These are phyloP conservation scores for Danio albolineatus DNA, from an alignment of 2,797 vertebrate genomes.

Conservation along the genomic window DNA sequence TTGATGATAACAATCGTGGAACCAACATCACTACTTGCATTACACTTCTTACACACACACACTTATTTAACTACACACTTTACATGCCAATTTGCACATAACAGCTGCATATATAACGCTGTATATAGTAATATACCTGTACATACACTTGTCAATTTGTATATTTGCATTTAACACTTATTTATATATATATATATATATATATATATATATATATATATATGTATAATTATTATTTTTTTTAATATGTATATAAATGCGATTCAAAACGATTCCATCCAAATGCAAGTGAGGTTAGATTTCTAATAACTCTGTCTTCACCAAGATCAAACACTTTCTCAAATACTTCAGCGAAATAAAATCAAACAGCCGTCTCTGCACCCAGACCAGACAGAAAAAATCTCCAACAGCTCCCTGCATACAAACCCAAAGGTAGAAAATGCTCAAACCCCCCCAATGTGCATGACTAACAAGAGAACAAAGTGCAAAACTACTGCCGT, in stretches of 20 bases:
- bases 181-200: no score
- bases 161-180: no score
- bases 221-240: neutral
- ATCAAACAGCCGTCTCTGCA: neutral
- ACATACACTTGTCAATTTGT: no score
- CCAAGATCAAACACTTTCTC: slow-evolving; percentile 21
- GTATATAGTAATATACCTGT: no score
- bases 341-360: neutral
- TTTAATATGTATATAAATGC: neutral
- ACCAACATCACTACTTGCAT: no score
- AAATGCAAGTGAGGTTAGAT: neutral
- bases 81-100: no score
- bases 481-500: neutral
- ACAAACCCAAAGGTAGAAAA: neutral
- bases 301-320: neutral
- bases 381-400: neutral
- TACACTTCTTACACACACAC: no score
- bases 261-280: neutral
- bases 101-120: no score
- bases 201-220: no score
- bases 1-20: no score
- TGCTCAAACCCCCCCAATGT: neutral
- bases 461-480: neutral
- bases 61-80: no score
- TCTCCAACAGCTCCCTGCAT: neutral